phyloP scores from a whole-genome alignment of 2,888 invertebrate species.

The Diogma glabrata region DNA sequence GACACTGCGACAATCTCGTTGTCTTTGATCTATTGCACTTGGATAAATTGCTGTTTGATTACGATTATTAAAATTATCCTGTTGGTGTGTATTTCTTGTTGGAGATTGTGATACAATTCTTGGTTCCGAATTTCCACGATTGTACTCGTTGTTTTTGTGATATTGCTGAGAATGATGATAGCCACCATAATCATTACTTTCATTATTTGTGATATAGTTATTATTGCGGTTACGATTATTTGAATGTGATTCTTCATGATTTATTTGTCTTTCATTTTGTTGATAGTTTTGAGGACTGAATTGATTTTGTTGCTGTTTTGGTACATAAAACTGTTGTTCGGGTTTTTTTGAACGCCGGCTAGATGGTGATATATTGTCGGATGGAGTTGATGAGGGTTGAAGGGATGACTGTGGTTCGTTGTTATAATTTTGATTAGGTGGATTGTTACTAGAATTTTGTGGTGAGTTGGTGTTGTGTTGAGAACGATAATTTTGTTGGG shows the following conservation, averaged over 20 bases:
- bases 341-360: slow-evolving; percentile 1
- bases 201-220: not conserved
- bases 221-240: not conserved
- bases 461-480: too few species aligned
- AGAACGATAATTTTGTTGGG: too few species aligned
- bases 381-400: too few species aligned
- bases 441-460: too few species aligned
- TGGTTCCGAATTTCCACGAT: slow-evolving; percentile 7
- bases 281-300: not conserved
- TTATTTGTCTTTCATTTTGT: not conserved
- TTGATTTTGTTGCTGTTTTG: slow-evolving; percentile 1
- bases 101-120: not conserved
- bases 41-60: not conserved
- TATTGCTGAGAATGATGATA: not conserved
- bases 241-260: not conserved
- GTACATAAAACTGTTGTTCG: slow-evolving; percentile 10
- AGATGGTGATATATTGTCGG: too few species aligned
- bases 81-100: not conserved
- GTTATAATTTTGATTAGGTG: too few species aligned
- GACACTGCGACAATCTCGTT: not conserved
- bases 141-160: not conserved
- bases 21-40: too few species aligned
- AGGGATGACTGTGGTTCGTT: too few species aligned
- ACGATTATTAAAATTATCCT: not conserved
- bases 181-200: not conserved